Conservation (phyloP, 2,113 vertebrate genomes). For the Gadus chalcogrammus region DNA sequence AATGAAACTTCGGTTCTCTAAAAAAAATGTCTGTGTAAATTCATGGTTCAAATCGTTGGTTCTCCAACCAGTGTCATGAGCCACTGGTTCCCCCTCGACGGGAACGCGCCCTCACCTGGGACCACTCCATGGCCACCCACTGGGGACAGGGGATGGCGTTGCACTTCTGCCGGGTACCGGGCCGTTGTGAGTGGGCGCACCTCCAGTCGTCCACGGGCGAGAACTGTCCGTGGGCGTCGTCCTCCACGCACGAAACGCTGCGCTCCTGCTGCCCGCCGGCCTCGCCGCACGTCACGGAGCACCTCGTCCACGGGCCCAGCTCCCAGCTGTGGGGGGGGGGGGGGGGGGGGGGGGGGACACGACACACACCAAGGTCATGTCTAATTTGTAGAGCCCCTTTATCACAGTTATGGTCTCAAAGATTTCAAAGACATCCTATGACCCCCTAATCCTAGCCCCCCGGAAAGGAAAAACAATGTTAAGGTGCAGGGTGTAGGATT, state of each 20-base stretch:
- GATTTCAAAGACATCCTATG: too few relatives aligned
- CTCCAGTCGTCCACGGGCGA: conserved; percentile 91
- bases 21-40: too few relatives aligned
- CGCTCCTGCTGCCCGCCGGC: conserved; percentile 83
- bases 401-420: too few relatives aligned
- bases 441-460: too few relatives aligned
- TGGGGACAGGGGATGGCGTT: conserved; percentile 87
- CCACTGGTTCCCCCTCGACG: too few relatives aligned
- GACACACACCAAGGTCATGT: neutral
- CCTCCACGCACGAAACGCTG: conserved; percentile 87
- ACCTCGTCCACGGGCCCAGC: conserved; percentile 90
- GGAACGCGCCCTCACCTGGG: conserved; percentile 76
- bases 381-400: too few relatives aligned
- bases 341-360: neutral
- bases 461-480: too few relatives aligned
- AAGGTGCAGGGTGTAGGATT: too few relatives aligned
- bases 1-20: too few relatives aligned
- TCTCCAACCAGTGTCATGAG: too few relatives aligned
- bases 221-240: conserved; percentile 82
- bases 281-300: conserved; percentile 84
- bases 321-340: conserved; percentile 78
- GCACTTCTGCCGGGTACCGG: conserved; percentile 81
- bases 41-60: too few relatives aligned
- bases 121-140: conserved; percentile 95
- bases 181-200: conserved; percentile 86